Percentiles rank a stretch among this genome's conserved stretches.
Evolutionary conservation across 1,140 invertebrate genomes (phyloP).

Genomic region (Nebria ingens): DNA sequence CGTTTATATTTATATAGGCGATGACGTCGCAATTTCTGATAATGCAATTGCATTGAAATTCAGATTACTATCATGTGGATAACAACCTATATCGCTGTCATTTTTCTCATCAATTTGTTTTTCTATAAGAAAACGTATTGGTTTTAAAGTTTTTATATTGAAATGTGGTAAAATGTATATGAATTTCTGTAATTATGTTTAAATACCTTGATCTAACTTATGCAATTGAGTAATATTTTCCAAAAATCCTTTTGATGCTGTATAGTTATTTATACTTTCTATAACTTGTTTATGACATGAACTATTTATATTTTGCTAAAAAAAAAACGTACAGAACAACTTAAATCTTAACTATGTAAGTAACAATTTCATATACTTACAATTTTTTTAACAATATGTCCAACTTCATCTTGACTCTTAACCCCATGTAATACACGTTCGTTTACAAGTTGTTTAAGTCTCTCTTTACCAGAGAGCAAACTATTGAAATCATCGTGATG

Average conservation of each 20-base stretch:
- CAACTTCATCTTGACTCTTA: neutral
- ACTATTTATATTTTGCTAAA: neutral
- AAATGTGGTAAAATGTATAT: too few relatives aligned
- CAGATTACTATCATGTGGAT: neutral
- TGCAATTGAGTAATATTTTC: neutral
- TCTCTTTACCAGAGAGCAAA: neutral
- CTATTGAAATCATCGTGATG: neutral
- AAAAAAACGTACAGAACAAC: neutral
- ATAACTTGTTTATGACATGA: neutral
- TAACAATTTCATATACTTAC: neutral
- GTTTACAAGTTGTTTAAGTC: neutral
- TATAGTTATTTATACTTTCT: neutral
- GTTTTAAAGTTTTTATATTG: neutral
- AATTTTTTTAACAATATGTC: neutral
- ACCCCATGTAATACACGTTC: neutral
- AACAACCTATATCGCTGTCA: slow-evolving; percentile 1
- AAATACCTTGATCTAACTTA: neutral
- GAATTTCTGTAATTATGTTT: too few relatives aligned
- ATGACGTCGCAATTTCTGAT: neutral
- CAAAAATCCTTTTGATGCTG: neutral
- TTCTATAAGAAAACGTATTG: neutral
- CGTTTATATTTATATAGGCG: too few relatives aligned
- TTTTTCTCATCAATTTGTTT: neutral
- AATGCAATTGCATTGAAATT: neutral
- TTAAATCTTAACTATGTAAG: neutral